phyloP scores from a whole-genome alignment of 2,797 vertebrate genomes.

The Phalloptychus januarius region DNA sequence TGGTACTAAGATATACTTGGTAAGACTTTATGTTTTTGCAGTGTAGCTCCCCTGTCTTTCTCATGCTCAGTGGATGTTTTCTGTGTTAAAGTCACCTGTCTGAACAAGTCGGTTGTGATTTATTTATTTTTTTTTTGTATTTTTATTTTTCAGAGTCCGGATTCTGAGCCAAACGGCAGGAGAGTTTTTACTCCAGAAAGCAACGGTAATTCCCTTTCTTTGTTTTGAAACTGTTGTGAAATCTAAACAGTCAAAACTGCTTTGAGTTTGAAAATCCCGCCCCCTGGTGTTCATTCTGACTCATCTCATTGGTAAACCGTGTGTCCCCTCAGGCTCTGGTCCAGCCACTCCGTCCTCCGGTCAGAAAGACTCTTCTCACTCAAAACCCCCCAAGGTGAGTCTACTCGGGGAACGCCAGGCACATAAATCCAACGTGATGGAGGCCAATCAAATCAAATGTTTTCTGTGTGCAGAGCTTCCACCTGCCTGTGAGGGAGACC shows the following conservation, averaged over 20 bases:
- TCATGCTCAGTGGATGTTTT: background rate
- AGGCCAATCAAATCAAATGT: background rate
- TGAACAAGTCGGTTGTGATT: background rate
- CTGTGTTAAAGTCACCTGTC: background rate
- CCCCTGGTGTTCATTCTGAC: slow-evolving; percentile 53
- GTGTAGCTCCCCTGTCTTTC: background rate
- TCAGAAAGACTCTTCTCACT: slow-evolving; percentile 78
- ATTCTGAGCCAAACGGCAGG: slow-evolving; percentile 63
- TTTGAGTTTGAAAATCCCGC: slow-evolving; percentile 19
- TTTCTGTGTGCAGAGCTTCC: slow-evolving; percentile 83
- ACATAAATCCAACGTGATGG: background rate
- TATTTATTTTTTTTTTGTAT: background rate
- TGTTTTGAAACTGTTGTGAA: background rate
- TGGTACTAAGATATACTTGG: no score
- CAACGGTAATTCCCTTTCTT: slow-evolving; percentile 65
- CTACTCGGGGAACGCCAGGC: no score
- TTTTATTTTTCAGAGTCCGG: slow-evolving; percentile 55
- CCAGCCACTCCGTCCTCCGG: slow-evolving; percentile 59
- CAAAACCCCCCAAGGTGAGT: slow-evolving; percentile 85
- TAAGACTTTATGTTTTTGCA: no score
- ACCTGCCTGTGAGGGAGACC: slow-evolving; percentile 85
- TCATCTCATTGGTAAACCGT: background rate
- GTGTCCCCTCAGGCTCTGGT: slow-evolving; percentile 64
- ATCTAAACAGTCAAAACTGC: background rate
- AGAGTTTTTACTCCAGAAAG: slow-evolving; percentile 66